Conservation (phyloP, 2,113 vertebrate genomes). For the Climacteris rufus region DNA sequence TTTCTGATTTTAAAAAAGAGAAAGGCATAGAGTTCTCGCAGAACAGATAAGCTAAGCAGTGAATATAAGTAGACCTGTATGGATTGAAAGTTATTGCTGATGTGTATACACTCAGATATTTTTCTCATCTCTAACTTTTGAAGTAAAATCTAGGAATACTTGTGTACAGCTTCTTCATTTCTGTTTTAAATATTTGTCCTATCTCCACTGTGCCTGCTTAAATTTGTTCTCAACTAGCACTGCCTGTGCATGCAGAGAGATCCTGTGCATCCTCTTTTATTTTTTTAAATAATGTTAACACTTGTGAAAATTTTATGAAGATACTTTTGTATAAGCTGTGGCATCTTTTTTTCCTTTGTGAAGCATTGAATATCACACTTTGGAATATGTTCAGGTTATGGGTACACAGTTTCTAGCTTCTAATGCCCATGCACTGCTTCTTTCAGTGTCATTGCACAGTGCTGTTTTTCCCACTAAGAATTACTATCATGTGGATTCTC, state of each 20-base stretch:
- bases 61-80: conserved; percentile 64
- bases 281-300: conserved; percentile 89
- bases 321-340: conserved; percentile 89
- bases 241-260: conserved; percentile 88
- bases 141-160: conserved; percentile 59
- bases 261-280: conserved; percentile 88
- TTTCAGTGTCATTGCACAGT: conserved; percentile 65
- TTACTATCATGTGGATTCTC: conserved; percentile 74
- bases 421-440: conserved; percentile 73
- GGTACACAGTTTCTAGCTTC: conserved; percentile 69
- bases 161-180: conserved; percentile 72
- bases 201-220: conserved; percentile 85
- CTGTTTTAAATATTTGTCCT: conserved; percentile 62
- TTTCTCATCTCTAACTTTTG: conserved; percentile 64
- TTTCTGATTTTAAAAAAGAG: conserved; percentile 26
- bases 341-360: conserved; percentile 83
- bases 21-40: conserved; percentile 53
- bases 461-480: conserved; percentile 59
- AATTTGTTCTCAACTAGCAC: conserved; percentile 88
- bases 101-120: conserved; percentile 60
- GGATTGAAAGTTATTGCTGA: conserved; percentile 52
- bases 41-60: conserved; percentile 73
- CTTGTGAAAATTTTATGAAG: conserved; percentile 92
- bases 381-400: conserved; percentile 79
- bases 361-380: conserved; percentile 79